phyloP scores from a whole-genome alignment of 2,113 vertebrate species.

The Lutjanus erythropterus region DNA sequence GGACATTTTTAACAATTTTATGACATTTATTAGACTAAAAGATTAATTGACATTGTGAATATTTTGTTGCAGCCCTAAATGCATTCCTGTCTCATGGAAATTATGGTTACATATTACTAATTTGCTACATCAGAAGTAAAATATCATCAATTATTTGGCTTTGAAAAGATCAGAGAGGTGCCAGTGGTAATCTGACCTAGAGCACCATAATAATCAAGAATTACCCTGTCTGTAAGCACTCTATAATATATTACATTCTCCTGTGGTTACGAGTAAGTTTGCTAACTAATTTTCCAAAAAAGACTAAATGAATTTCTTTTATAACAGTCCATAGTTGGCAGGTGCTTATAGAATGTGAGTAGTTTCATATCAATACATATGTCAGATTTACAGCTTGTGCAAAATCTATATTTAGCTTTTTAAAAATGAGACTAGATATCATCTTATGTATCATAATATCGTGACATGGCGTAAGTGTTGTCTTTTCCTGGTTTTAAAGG shows the following conservation, averaged over 20 bases:
- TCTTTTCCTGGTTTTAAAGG: too few species aligned
- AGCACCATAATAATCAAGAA: not conserved
- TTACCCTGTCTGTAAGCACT: too few species aligned
- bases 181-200: not conserved
- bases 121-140: not conserved
- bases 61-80: too few species aligned
- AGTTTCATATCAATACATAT: not conserved
- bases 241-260: not conserved
- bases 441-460: too few species aligned
- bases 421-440: too few species aligned
- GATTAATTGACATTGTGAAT: too few species aligned
- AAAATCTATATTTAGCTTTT: not conserved
- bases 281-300: not conserved
- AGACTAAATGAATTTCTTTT: not conserved
- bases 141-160: not conserved
- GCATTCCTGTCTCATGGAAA: not conserved
- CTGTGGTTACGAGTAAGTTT: not conserved
- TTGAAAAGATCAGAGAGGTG: not conserved
- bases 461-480: too few species aligned
- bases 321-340: not conserved
- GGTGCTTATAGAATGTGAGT: not conserved
- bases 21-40: too few species aligned
- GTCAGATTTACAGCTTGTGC: not conserved
- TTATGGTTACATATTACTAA: not conserved
- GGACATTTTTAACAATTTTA: too few species aligned